Base-by-base conservation (phyloP, 2,113 vertebrate genomes). In the Bujurquina vittata region DNA sequence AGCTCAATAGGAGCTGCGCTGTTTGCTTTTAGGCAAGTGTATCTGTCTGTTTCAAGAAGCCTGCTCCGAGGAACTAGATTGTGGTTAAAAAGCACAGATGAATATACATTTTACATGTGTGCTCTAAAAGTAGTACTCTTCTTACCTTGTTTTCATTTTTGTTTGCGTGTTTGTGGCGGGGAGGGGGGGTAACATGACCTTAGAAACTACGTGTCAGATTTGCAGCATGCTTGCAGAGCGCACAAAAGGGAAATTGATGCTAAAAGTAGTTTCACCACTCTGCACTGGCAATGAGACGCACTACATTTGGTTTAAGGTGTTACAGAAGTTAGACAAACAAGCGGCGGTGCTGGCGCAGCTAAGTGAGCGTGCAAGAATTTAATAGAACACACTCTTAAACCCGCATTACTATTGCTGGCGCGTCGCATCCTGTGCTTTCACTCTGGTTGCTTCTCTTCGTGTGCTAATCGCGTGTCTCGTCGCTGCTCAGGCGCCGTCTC, bases 401-500 rank as follows among this genome's bases (percentile, higher is more conserved):
- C 31, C 6, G 46, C 37, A 20, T 43, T 81, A 76, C 56, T 10
- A 43, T 55, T n/a, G 8, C 15, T 22, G n/a, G 5, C 58, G 17
- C 43, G n/a, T 33, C 20, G n/a, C 56, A 6, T 46, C 52, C 26
- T 72, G 67, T 29, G 29, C 75, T 22, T 10, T 76, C 22, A 26
- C 55, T 59, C 59, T 46, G 26, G 5, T 26, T 9, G 22, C 20
- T 54, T n/a, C 26, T n/a, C 65, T 8, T n/a, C 5, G 0, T 61
- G 52, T 84, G 12, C 31, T 43, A 77, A 78, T 74, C 0, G 0
- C 5, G 17, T 62, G 2, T 69, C 10, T 57, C 75, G 1, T 69
- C 80, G 14, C 26, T 52, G 2, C 10, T 0, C 88, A 97, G 97
- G 95, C 89, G 37, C 86, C 94, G 15, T 93, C 94, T 0, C 84